Evolutionary conservation across 2,888 invertebrate genomes (phyloP).

Genomic region (Thereva nobilitata): DNA sequence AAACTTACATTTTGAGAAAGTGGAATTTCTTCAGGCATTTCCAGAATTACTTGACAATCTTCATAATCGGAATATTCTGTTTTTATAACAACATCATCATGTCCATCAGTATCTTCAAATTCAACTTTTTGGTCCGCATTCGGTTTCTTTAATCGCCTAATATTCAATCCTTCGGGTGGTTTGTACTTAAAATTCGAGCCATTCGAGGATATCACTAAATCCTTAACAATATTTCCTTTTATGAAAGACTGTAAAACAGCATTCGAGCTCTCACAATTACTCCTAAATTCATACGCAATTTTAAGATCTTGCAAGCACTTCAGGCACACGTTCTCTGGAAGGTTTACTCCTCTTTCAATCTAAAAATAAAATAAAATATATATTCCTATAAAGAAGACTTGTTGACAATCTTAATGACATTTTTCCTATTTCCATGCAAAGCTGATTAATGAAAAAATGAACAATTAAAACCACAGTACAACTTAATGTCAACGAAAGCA

Average conservation of each 20-base stretch:
- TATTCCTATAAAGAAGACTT: no score
- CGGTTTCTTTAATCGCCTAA: conserved; percentile 21
- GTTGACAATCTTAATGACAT: no score
- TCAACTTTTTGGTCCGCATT: conserved; percentile 8
- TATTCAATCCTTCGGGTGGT: conserved; percentile 38
- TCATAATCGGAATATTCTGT: background rate
- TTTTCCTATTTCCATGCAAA: no score
- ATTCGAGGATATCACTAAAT: conserved; percentile 27
- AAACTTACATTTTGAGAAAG: no score
- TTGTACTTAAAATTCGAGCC: conserved; percentile 36
- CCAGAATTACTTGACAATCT: no score
- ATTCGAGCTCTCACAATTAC: conserved; percentile 44
- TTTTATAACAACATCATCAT: background rate
- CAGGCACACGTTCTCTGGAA: conserved; percentile 44
- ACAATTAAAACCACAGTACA: background rate
- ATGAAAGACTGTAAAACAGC: conserved; percentile 43
- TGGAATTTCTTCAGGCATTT: no score
- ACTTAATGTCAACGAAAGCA: background rate
- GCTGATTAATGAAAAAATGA: no score
- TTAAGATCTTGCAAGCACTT: conserved; percentile 41
- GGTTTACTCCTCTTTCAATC: conserved; percentile 35
- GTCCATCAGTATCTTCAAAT: background rate
- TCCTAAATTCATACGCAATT: conserved; percentile 42
- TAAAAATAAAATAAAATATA: background rate
- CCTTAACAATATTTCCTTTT: conserved; percentile 27